These are phyloP conservation scores for Plecturocebus donacophilus DNA, from an alignment of 2,113 vertebrate genomes.

Conservation along the genomic window DNA sequence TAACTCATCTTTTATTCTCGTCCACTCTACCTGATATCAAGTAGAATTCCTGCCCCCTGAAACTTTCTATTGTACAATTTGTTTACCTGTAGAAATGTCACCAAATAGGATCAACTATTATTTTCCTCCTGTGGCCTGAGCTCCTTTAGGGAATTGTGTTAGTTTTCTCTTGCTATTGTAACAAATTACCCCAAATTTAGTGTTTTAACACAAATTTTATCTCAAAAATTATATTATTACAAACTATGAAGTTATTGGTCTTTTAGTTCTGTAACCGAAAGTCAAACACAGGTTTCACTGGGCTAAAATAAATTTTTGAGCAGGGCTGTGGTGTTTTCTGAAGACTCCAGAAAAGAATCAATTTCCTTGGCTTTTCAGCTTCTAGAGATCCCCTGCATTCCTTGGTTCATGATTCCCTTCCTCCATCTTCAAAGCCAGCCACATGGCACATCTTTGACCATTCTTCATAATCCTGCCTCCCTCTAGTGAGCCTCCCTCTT, in stretches of 20 bases:
- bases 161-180: neutral
- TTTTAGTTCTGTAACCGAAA: neutral
- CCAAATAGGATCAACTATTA: neutral
- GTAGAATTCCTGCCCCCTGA: neutral
- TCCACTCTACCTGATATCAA: neutral
- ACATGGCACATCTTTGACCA: neutral
- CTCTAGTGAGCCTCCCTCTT: neutral
- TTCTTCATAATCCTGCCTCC: neutral
- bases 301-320: too few species aligned
- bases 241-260: neutral
- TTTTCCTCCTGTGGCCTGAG: neutral
- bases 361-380: neutral
- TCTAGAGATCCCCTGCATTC: neutral
- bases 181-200: neutral
- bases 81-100: neutral
- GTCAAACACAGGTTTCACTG: neutral
- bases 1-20: neutral
- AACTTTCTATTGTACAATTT: neutral
- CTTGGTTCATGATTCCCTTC: neutral
- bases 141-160: neutral
- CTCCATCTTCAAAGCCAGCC: neutral
- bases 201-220: neutral
- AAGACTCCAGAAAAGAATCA: neutral
- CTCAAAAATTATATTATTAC: neutral
- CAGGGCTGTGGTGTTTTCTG: neutral